These are phyloP conservation scores for Neelides sp. DNA, from an alignment of 1,140 invertebrate species.

Conservation along the genomic window DNA sequence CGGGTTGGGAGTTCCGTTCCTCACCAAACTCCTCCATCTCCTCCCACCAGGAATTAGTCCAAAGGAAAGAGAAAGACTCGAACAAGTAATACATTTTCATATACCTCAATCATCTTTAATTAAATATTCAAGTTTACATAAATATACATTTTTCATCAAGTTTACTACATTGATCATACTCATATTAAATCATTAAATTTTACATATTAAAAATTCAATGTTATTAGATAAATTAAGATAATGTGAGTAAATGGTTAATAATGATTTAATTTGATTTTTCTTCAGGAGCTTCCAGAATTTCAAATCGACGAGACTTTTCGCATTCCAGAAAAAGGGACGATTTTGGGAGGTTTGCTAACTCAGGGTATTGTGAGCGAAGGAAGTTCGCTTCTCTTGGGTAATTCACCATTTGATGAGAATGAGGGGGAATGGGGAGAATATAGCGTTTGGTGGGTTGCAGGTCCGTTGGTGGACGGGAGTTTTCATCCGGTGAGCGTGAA, in stretches of 20 bases:
- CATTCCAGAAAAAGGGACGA: constrained; percentile 55
- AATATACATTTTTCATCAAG: too few species aligned
- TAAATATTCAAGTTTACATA: too few species aligned
- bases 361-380: constrained; percentile 77
- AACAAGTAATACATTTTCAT: constrained; percentile 40
- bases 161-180: too few species aligned
- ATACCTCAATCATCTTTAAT: neutral
- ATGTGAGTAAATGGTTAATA: too few species aligned
- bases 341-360: constrained; percentile 68
- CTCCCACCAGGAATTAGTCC: constrained; percentile 54
- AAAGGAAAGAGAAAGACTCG: constrained; percentile 56
- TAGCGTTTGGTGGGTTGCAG: constrained; percentile 36
- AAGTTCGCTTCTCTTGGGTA: constrained; percentile 56
- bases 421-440: neutral
- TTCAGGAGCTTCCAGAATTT: constrained; percentile 62
- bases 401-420: constrained; percentile 30
- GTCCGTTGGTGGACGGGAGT: constrained; percentile 69
- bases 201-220: too few species aligned
- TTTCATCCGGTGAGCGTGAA: constrained; percentile 65
- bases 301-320: constrained; percentile 87
- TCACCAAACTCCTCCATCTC: constrained; percentile 65
- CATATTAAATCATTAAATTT: too few species aligned
- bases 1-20: constrained; percentile 64
- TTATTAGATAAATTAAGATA: too few species aligned
- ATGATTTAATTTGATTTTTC: constrained; percentile 8